Evolutionary conservation across 2,797 vertebrate species (phyloP), one percentile per base, ranked within the genome.

Genomic region (Chaetodon trifasciatus): DNA sequence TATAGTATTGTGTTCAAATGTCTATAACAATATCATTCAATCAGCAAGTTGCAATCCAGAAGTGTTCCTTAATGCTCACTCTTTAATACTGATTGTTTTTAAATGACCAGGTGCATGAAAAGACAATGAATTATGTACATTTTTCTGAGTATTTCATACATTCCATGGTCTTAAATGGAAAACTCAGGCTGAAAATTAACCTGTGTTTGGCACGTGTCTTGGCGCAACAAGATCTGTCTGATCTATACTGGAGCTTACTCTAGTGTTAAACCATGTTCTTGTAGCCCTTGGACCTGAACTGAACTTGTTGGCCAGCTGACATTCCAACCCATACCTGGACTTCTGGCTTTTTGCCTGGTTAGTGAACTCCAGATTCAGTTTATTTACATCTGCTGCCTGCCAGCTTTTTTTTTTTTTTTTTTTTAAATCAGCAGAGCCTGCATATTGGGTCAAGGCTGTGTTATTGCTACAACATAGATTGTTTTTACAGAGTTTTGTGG

Each of bases 381-480:
- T 90, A 87, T 89, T 86, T 86, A 80, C 85, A 78, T 66, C 55
- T 60, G 49, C 35, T 50, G 28, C 64, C 42, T 76, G 72, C 67
- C 78, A 84, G 56, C 28, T 50, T 62, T 16, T 61, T 56, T 46
- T 52, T 73, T 78, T 74, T 73, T 28, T 28, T 28, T 28, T 28
- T 28, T 28, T 28, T 58, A 3, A 32, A 79, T 88, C 85, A 83
- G 49, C 61, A 35, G 24, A 78, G 52, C 73, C 78, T 57, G 46
- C 70, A 70, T 83, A 42, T 86, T 37, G 76, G 90, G 85, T 92
- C 80, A 93, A 79, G 80, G 84, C 53, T 82, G 71, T 84, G 88
- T 85, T 91, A 74, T 87, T 91, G 83, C 71, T 81, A 76, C 63
- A 89, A 87, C 89, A 93, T 24, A 17, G 40, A 84, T 78, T 93